Percentiles rank a stretch among this genome's conserved stretches.
Conservation (phyloP, 1,140 invertebrate genomes). For the Drosophila aff. region DNA sequence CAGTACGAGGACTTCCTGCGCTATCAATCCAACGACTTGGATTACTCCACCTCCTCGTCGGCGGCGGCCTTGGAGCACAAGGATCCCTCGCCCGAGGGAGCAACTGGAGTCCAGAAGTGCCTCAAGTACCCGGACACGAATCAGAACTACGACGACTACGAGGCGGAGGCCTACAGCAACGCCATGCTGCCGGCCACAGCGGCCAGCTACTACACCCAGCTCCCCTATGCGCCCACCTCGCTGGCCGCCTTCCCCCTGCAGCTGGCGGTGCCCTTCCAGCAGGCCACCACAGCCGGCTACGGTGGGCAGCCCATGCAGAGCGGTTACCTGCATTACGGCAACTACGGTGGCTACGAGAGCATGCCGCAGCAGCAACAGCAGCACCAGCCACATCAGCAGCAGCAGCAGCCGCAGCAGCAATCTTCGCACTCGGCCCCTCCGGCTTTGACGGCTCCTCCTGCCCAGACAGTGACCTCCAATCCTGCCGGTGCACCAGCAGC, state of each 20-base stretch:
- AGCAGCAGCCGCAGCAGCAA: slow-evolving; percentile 22
- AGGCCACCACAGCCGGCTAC: slow-evolving; percentile 45
- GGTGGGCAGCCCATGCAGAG: slow-evolving; percentile 63
- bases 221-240: slow-evolving; percentile 66
- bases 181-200: slow-evolving; percentile 73
- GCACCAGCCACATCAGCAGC: slow-evolving; percentile 30
- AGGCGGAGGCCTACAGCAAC: slow-evolving; percentile 87
- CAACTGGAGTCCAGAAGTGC: slow-evolving; percentile 87
- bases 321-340: slow-evolving; percentile 75
- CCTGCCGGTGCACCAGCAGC: not conserved
- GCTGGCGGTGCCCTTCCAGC: slow-evolving; percentile 76
- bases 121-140: slow-evolving; percentile 87
- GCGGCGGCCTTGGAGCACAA: slow-evolving; percentile 69
- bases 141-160: slow-evolving; percentile 86
- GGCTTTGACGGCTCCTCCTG: slow-evolving; percentile 15
- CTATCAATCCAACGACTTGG: slow-evolving; percentile 66
- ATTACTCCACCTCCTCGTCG: slow-evolving; percentile 59
- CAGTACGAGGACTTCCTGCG: slow-evolving; percentile 80
- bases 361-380: slow-evolving; percentile 38
- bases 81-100: slow-evolving; percentile 25
- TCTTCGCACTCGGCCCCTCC: slow-evolving; percentile 35
- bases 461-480: slow-evolving; percentile 47
- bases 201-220: slow-evolving; percentile 74
- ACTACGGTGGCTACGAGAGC: slow-evolving; percentile 63
- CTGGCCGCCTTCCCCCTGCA: slow-evolving; percentile 71